phyloP scores from a whole-genome alignment of 2,797 vertebrate species.

The Characodon lateralis region DNA sequence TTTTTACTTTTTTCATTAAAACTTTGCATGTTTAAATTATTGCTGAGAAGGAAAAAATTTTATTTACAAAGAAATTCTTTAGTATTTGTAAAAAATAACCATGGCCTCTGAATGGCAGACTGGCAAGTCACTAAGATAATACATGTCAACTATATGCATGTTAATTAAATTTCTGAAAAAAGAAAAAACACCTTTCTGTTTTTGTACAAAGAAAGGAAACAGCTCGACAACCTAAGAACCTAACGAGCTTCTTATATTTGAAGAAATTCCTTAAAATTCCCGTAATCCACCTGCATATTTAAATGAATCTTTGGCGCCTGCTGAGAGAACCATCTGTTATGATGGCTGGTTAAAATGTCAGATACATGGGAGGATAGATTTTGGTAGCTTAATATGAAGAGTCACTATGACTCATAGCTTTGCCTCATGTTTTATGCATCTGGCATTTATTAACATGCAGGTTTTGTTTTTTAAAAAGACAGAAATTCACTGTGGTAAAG shows the following conservation, averaged over 20 bases:
- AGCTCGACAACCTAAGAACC: not conserved
- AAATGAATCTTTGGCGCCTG: constrained; percentile 4
- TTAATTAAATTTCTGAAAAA: not conserved
- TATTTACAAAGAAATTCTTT: too few relatives aligned
- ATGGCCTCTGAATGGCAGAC: too few relatives aligned
- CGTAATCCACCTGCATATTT: constrained; percentile 6
- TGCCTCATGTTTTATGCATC: constrained; percentile 16
- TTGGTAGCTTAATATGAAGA: constrained; percentile 10
- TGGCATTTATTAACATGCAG: constrained; percentile 25
- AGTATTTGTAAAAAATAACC: too few relatives aligned
- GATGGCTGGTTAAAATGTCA: constrained; percentile 29
- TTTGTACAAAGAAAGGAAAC: not conserved
- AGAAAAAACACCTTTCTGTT: not conserved
- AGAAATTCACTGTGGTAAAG: constrained; percentile 5
- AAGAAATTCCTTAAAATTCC: not conserved
- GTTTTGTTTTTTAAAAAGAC: constrained; percentile 6
- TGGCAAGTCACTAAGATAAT: not conserved
- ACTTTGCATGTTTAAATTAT: too few relatives aligned
- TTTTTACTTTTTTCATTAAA: not conserved
- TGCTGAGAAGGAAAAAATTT: too few relatives aligned
- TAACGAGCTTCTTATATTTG: not conserved
- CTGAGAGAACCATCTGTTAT: constrained; percentile 16
- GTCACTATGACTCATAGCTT: constrained; percentile 13
- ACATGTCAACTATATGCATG: not conserved
- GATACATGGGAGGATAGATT: constrained; percentile 13